Conservation (phyloP, 2,888 invertebrate genomes). For the Sphecodes monilicornis region DNA sequence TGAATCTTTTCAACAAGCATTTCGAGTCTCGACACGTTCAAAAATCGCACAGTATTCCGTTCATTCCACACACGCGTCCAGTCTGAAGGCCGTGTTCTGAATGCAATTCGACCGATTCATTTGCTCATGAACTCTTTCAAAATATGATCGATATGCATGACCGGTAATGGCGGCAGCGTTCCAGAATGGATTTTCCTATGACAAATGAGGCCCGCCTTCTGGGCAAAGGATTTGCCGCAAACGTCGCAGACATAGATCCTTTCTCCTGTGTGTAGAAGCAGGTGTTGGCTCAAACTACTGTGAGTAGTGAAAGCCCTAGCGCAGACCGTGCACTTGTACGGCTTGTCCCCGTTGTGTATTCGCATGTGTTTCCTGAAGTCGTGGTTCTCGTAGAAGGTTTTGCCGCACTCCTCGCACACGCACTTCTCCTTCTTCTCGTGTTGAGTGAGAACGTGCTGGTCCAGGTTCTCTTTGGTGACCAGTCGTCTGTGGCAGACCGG, state of each 20-base stretch:
- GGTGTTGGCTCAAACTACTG: conserved; percentile 66
- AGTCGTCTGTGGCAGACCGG: conserved; percentile 57
- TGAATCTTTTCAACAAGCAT: neutral
- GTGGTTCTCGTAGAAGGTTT: conserved; percentile 68
- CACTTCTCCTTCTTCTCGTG: conserved; percentile 65
- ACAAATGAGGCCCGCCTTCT: conserved; percentile 69
- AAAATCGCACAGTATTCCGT: neutral
- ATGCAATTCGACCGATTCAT: neutral
- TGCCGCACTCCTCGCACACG: conserved; percentile 74
- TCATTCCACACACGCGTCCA: neutral
- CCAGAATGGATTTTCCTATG: conserved; percentile 74
- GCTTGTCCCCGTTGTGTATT: conserved; percentile 71
- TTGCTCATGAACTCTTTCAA: conserved; percentile 66
- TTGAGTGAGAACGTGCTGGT: conserved; percentile 65
- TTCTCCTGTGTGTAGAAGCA: conserved; percentile 69
- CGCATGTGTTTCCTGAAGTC: conserved; percentile 70
- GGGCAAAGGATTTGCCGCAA: conserved; percentile 71
- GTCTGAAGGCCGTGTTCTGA: neutral
- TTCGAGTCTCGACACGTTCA: neutral
- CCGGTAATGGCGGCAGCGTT: conserved; percentile 63
- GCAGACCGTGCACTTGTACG: conserved; percentile 69
- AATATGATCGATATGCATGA: conserved; percentile 70
- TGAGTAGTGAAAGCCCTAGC: conserved; percentile 64
- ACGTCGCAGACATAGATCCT: conserved; percentile 70
- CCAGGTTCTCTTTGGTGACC: conserved; percentile 64